Evolutionary conservation across 2,113 vertebrate genomes (phyloP).

Genomic region (Mesembrinibis cayennensis): DNA sequence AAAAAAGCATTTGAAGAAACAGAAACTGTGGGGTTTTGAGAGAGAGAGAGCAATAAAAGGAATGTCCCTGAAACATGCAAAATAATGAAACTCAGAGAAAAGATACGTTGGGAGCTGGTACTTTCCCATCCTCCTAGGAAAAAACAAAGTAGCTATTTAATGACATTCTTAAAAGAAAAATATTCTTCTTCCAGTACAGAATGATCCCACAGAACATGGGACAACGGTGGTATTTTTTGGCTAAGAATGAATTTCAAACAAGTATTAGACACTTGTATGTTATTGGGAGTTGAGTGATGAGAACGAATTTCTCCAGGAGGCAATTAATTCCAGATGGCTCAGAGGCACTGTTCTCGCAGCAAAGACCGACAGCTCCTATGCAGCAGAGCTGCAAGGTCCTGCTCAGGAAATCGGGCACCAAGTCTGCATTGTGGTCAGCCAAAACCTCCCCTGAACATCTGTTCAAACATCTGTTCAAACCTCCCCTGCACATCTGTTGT

Average conservation of each 20-base stretch:
- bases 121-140: neutral
- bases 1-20: neutral
- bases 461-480: neutral
- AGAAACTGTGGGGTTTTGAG: neutral
- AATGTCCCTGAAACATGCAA: neutral
- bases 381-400: neutral
- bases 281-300: neutral
- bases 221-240: neutral
- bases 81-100: neutral
- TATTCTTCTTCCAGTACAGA: neutral
- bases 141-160: neutral
- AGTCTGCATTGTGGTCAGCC: neutral
- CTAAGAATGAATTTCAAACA: neutral
- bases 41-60: neutral
- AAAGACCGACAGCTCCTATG: neutral
- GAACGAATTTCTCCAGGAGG: neutral
- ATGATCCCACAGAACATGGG: neutral
- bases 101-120: neutral
- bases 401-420: neutral
- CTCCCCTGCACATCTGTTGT: neutral
- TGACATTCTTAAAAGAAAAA: neutral
- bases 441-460: neutral
- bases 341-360: neutral
- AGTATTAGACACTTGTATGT: neutral
- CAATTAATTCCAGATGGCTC: neutral